Base-by-base conservation (phyloP, 2,113 vertebrate genomes). In the Rhombomys opimus region DNA sequence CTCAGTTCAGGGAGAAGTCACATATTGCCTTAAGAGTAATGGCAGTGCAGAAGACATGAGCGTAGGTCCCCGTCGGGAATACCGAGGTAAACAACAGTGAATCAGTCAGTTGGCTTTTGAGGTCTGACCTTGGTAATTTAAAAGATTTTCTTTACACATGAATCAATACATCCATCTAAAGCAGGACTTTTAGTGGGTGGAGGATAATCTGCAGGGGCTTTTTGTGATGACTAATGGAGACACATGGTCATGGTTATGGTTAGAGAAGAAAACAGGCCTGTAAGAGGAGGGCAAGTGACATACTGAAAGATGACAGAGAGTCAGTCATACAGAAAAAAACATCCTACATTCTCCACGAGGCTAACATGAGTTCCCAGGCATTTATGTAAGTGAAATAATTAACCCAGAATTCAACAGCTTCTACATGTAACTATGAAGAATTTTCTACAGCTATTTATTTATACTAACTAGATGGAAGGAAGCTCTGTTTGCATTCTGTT, bases 321-420 rank as follows among this genome's bases (percentile, higher is more conserved):
- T 86, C 9, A 13, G 27, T 77, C 76, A 63, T 27, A 52, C n/a
- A 84, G 80, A 94, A 86, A 0, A 78, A 38, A 61, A 27, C 13
- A 30, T 72, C 35, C 46, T 30, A 68, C 41, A 52, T 68, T 77
- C 78, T 82, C 41, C 41, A 72, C 18, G 11, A 84, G 15, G 61
- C 63, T 76, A 77, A 59, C 93, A 85, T 65, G 81, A 30, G 61
- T 41, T 72, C 52, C 38, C 17, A 87, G 38, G 4, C 61, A 87
- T 63, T 50, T 41, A 30, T 35, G 32, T 81, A 81, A 59, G 41
- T 89, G 15, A 75, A 96, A 72, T 68, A 87, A 30, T 50, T 72
- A 77, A 86, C 30, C 32, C 88, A 95, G 57, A 73, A 67, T 11
- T 70, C 75, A 89, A 91, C 2, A 81, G 32, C 59, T 87, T 97